phyloP scores from a whole-genome alignment of 2,888 invertebrate species.

The Diplolepis rosae region DNA sequence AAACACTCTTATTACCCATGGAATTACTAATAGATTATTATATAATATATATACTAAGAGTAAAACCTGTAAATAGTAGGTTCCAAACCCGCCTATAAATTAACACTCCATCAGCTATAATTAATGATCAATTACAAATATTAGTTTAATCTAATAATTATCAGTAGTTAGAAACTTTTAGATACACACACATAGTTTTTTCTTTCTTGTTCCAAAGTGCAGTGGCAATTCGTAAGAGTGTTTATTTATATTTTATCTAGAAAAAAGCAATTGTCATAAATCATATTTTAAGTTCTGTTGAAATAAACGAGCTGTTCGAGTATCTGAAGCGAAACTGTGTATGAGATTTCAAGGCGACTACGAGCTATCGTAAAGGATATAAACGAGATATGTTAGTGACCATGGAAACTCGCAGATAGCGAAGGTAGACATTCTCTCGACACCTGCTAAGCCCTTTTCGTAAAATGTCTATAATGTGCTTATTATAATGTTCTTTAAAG shows the following conservation, averaged over 20 bases:
- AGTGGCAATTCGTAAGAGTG: neutral
- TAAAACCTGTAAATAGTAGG: neutral
- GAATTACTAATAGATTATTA: constrained; percentile 17
- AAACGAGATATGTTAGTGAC: constrained; percentile 13
- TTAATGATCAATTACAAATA: neutral
- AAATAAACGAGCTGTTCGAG: neutral
- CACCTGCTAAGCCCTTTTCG: neutral
- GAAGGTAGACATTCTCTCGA: neutral
- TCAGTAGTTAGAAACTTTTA: neutral
- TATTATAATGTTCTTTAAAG: neutral
- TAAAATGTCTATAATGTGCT: neutral
- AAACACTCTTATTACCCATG: neutral
- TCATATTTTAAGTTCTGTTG: constrained; percentile 1
- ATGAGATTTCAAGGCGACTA: constrained; percentile 20
- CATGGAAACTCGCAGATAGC: neutral
- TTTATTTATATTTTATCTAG: neutral
- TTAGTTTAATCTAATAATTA: neutral
- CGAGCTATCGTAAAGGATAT: neutral
- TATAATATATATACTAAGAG: too few species aligned
- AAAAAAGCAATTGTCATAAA: constrained; percentile 15
- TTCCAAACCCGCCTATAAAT: neutral
- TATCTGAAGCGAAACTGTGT: constrained; percentile 1
- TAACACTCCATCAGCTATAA: constrained; percentile 9
- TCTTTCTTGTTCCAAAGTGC: neutral
- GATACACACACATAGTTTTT: neutral